Conservation (phyloP, 1,140 invertebrate genomes). For the Steinernema khuongi region DNA sequence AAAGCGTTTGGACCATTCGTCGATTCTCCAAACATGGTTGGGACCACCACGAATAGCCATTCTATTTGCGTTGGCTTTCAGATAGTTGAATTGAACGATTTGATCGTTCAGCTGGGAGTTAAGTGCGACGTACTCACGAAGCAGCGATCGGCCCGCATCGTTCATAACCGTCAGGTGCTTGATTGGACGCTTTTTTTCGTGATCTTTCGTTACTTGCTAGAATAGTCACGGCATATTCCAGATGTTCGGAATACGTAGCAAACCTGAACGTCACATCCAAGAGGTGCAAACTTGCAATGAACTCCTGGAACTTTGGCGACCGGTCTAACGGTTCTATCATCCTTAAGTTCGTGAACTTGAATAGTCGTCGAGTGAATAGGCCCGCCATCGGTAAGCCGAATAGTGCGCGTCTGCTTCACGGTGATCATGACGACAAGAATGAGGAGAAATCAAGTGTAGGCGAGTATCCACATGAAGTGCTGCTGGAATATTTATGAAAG, state of each 20-base stretch:
- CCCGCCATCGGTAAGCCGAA: neutral
- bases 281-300: neutral
- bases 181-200: slow-evolving; percentile 1
- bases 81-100: neutral
- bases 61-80: neutral
- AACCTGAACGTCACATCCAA: neutral
- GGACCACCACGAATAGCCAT: neutral
- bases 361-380: neutral
- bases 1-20: neutral
- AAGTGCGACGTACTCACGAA: neutral
- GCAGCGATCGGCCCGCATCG: neutral
- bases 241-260: too few relatives aligned
- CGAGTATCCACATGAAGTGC: too few relatives aligned
- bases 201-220: neutral
- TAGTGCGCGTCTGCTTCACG: neutral
- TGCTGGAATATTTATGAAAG: too few relatives aligned
- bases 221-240: too few relatives aligned
- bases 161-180: neutral
- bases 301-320: too few relatives aligned
- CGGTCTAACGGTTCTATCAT: neutral
- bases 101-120: neutral
- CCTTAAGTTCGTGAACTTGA: neutral
- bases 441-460: too few relatives aligned
- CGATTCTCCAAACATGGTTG: neutral
- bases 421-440: neutral